Conservation (phyloP, 2,113 vertebrate genomes). For the Daphoenositta chrysoptera region DNA sequence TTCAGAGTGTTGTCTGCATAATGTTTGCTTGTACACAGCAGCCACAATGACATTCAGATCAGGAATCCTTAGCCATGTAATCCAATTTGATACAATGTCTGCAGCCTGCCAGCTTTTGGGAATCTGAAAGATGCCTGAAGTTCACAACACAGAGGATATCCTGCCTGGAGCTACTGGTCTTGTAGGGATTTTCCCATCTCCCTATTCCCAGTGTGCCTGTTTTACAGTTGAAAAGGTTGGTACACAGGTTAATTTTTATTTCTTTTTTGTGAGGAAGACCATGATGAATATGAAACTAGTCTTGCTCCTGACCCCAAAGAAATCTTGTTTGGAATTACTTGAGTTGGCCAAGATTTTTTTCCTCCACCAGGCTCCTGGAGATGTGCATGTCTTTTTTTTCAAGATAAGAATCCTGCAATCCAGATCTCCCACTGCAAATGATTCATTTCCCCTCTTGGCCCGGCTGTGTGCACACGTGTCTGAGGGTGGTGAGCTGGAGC, state of each 20-base stretch:
- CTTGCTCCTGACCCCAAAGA: neutral
- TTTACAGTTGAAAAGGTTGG: neutral
- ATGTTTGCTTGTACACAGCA: neutral
- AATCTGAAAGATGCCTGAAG: neutral
- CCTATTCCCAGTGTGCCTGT: neutral
- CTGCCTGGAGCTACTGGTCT: neutral
- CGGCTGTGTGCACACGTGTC: fast-evolving
- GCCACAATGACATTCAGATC: neutral
- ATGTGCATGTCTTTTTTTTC: neutral
- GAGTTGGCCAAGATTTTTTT: neutral
- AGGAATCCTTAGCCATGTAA: constrained; percentile 22
- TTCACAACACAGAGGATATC: neutral
- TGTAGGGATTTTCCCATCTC: neutral
- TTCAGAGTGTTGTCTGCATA: neutral
- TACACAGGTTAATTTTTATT: neutral
- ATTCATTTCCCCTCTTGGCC: constrained; percentile 41
- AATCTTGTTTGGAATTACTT: neutral
- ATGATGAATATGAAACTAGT: neutral
- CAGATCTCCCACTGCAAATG: neutral
- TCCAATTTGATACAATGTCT: constrained; percentile 31
- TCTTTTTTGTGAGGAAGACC: neutral
- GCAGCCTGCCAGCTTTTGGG: neutral
- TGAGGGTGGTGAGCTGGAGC: neutral
- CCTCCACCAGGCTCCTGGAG: neutral
- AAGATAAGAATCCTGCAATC: constrained; percentile 8